phyloP scores from a whole-genome alignment of 2,888 invertebrate genomes.

The Encarsia formosa region DNA sequence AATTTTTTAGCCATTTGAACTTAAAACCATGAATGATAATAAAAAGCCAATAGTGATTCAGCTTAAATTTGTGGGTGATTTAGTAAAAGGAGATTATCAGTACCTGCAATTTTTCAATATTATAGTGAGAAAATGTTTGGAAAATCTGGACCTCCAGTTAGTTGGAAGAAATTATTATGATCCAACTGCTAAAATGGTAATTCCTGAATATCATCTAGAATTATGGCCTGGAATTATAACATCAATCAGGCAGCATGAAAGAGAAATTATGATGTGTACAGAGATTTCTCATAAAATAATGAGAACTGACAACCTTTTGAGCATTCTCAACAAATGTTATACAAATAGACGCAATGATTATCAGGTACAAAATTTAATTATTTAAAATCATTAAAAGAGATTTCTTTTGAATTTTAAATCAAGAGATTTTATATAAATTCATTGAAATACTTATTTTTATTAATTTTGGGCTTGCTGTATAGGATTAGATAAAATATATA shows the following conservation, averaged over 20 bases:
- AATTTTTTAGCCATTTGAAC: conserved; percentile 55
- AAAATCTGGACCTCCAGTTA: conserved; percentile 61
- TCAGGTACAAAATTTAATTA: conserved; percentile 41
- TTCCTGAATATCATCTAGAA: conserved; percentile 59
- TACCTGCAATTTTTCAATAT: conserved; percentile 73
- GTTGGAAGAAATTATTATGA: conserved; percentile 71
- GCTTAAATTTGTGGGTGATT: conserved; percentile 59
- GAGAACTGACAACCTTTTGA: conserved; percentile 67
- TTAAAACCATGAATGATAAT: conserved; percentile 56
- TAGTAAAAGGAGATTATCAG: conserved; percentile 62
- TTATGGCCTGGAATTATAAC: conserved; percentile 80
- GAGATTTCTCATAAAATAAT: conserved; percentile 80
- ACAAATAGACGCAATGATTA: conserved; percentile 52
- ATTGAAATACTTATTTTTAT: too few relatives aligned
- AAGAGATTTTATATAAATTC: too few relatives aligned
- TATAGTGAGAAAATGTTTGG: conserved; percentile 64
- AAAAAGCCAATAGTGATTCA: conserved; percentile 57
- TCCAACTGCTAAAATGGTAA: conserved; percentile 58
- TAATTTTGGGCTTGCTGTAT: too few relatives aligned
- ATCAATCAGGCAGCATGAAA: conserved; percentile 76
- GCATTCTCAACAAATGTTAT: conserved; percentile 58
- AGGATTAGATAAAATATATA: too few relatives aligned
- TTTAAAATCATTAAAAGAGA: too few relatives aligned
- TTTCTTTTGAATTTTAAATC: too few relatives aligned
- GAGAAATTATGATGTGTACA: conserved; percentile 66